These are phyloP conservation scores for Platynereis dumerilii DNA, from an alignment of 2,888 invertebrate species.

Conservation along the genomic window DNA sequence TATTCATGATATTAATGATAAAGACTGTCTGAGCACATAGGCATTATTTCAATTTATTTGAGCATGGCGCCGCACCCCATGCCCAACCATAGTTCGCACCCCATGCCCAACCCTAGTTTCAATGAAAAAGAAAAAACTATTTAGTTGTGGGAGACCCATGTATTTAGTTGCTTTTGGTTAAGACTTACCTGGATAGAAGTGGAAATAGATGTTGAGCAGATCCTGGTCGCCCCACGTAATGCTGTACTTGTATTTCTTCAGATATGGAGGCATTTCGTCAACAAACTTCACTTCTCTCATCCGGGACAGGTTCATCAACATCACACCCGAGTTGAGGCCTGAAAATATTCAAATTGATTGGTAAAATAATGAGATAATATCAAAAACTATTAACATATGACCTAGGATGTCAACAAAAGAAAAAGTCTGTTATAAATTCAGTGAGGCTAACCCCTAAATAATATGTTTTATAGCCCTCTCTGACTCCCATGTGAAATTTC, in stretches of 20 bases:
- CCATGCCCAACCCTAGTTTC: too few relatives aligned
- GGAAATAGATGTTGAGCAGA: slow-evolving; percentile 88
- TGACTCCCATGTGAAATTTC: too few relatives aligned
- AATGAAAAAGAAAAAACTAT: too few relatives aligned
- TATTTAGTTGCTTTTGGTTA: background rate
- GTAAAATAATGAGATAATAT: background rate
- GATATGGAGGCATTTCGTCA: slow-evolving; percentile 81
- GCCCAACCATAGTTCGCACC: too few relatives aligned
- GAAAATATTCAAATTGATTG: slow-evolving; percentile 14
- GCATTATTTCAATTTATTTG: too few relatives aligned
- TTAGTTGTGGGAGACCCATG: too few relatives aligned
- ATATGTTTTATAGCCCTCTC: too few relatives aligned
- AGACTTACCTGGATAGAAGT: slow-evolving; percentile 76
- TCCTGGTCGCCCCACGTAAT: slow-evolving; percentile 99
- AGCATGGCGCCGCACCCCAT: too few relatives aligned
- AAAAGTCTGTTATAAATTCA: too few relatives aligned
- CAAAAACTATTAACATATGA: background rate
- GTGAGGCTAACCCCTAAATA: too few relatives aligned
- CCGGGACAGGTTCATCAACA: slow-evolving; percentile 94
- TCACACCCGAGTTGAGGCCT: slow-evolving; percentile 96
- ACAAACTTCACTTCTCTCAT: slow-evolving; percentile 88
- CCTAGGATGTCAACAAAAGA: background rate
- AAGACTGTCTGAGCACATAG: too few relatives aligned
- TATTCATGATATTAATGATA: too few relatives aligned
- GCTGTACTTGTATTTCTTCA: slow-evolving; percentile 79